Base-by-base conservation (phyloP, 2,113 vertebrate species). In the Zosterops hypoxanthus region DNA sequence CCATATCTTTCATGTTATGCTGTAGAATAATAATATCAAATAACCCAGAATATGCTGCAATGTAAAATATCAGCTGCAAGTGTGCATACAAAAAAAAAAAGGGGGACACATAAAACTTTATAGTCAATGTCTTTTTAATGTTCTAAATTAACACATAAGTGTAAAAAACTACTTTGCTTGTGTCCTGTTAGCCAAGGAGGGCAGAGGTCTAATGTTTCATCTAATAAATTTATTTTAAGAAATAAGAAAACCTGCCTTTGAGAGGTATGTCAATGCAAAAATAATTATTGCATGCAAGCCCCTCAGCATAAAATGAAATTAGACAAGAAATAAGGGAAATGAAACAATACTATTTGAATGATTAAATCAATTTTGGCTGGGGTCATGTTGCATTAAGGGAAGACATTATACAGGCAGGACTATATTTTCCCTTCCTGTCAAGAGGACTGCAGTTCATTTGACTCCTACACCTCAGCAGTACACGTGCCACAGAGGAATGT, bases 71-170 rank as follows among this genome's bases (percentile, higher is more conserved):
- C 68, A 93, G 61, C 73, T 93, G 22, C 3, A 4, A n/a, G 33
- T 80, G 61, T 84, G 69, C 49, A 61, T 70, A 60, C 39, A 96
- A 77, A 50, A 39, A 24, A 36, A 39, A 36, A 36, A 36, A 36
- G 9, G 36, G 9, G 9, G 28, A 55, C 3, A 25, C 22, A 86
- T 77, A 89, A 92, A 88, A 83, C 29, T 93, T 79, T 76, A 68
- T 56, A 84, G 85, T 25, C 23, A 2, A 77, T 76, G 49, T 34
- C 53, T 85, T 96, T 91, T 83, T 92, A 92, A 82, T 87, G 78
- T 57, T 95, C 52, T 90, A 76, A 88, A 92, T 95, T 78, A 83
- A 57, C 64, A 76, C 19, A 12, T 87, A 89, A 91, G n/a, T 75
- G 65, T 87, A 77, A 87, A 95, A 96, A 90, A 86, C 19, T 56